phyloP scores from a whole-genome alignment of 1,140 invertebrate species.

The Drosophila tristis region DNA sequence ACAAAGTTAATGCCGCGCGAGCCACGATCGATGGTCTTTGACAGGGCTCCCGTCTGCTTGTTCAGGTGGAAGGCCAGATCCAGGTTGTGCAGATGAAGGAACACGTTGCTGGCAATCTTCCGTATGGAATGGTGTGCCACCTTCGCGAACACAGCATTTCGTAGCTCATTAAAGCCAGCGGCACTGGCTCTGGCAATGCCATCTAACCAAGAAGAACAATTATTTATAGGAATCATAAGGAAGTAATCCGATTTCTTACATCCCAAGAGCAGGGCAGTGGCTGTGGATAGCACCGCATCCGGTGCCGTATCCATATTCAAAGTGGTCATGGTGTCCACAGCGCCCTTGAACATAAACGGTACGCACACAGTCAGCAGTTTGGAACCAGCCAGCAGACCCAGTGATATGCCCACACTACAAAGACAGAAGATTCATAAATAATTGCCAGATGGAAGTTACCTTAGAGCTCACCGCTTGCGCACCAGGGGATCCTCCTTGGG shows the following conservation, averaged over 20 bases:
- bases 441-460: not conserved
- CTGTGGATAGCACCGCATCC: conserved; percentile 89
- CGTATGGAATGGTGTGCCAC: conserved; percentile 99
- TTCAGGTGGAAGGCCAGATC: conserved; percentile 97
- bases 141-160: conserved; percentile 99
- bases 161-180: conserved; percentile 96
- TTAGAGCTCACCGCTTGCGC: conserved; percentile 58
- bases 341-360: conserved; percentile 98
- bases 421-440: not conserved
- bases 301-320: conserved; percentile 89
- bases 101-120: conserved; percentile 97
- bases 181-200: conserved; percentile 95
- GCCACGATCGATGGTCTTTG: conserved; percentile 93
- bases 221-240: not conserved
- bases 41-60: conserved; percentile 94
- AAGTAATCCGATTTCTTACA: conserved; percentile 88
- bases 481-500: conserved; percentile 88
- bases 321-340: conserved; percentile 94
- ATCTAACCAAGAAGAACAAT: conserved; percentile 87
- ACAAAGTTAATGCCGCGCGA: conserved; percentile 99
- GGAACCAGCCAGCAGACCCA: conserved; percentile 91
- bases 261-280: conserved; percentile 93
- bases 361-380: conserved; percentile 96
- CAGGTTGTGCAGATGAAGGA: conserved; percentile 97
- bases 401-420: conserved; percentile 91